A percentile compares a stretch with the other conserved stretches of the same genome.
These are phyloP conservation scores for Stenodera caucasica DNA, from an alignment of 2,888 invertebrate genomes.

Conservation along the genomic window DNA sequence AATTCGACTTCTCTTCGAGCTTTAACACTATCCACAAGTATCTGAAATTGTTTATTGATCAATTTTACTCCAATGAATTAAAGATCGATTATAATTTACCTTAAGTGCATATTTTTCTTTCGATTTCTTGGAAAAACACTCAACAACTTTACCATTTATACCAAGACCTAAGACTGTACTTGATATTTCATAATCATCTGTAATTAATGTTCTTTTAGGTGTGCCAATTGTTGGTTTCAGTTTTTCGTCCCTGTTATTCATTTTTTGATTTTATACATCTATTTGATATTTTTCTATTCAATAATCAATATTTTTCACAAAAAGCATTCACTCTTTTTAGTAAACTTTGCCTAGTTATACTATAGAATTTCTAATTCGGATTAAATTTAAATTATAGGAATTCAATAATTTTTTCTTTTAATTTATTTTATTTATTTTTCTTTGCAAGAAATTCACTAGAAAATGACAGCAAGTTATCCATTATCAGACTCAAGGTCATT, in stretches of 20 bases:
- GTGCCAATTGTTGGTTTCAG: constrained; percentile 47
- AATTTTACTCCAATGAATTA: no score
- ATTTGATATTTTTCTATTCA: not conserved
- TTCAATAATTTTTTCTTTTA: not conserved
- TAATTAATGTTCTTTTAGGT: constrained; percentile 80
- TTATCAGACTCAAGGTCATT: constrained; percentile 4
- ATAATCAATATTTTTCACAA: not conserved
- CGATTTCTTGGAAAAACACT: constrained; percentile 79
- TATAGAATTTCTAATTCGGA: not conserved
- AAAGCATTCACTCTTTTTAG: not conserved
- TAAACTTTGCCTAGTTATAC: no score
- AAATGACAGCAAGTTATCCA: constrained; percentile 1
- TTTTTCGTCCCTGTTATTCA: constrained; percentile 32
- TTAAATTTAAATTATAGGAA: not conserved
- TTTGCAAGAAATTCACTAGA: not conserved
- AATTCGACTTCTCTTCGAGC: constrained; percentile 94
- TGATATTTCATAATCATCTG: constrained; percentile 89
- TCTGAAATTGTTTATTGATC: no score
- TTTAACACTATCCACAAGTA: constrained; percentile 88
- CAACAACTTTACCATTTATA: constrained; percentile 98
- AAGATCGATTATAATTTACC: no score
- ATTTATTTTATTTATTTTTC: not conserved
- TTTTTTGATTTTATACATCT: constrained; percentile 15
- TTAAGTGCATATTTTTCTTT: constrained; percentile 88
- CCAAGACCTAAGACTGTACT: constrained; percentile 93